Base-by-base conservation (phyloP, 1,140 invertebrate genomes). In the Cyphomyrmex costatus region DNA sequence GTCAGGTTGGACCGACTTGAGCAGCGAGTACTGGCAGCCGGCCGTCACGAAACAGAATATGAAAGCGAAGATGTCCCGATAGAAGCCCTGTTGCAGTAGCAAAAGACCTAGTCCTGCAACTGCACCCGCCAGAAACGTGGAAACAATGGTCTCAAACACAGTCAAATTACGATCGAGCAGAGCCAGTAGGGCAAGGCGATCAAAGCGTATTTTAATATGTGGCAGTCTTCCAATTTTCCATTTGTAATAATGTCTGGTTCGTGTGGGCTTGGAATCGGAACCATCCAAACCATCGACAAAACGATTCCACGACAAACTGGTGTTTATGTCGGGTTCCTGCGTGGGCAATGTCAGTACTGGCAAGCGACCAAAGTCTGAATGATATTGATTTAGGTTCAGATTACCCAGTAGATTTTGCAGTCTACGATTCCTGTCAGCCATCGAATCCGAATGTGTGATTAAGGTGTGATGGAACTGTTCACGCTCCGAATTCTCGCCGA, bases 1-100 rank as follows among this genome's bases (percentile, higher is more conserved):
- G 95, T 99, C 99, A 1, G 99, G 99, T 93, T 99, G 99, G 4
- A 99, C 99, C 94, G 98, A 99, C 95, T 99, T 99, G 19, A 99
- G 95, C 66, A 99, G 95, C 0, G 99, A 99, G 94, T 99, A 99
- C 94, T 99, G 99, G 93, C 98, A 99, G 12, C 98, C 97, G 14
- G 99, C 99, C 63, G 99, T 98, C 30, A 99, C 98, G 90, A 99
- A 98, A 95, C 99, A 99, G 94, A 99, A 99, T 86, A 99, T 95
- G 95, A 99, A 98, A 6, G 99, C 97, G 90, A 97, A 98, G 53
- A 99, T 96, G 94, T 99, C 99, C 89, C 97, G 97, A 95, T 99
- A 99, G 93, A 99, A 98, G 42, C 97, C 97, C 51, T 97, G 96
- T 90, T 98, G 97, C 1, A 99, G 96, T 19, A 99, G 96, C 58